phyloP scores from a whole-genome alignment of 2,113 vertebrate genomes.

The Phodopus roborovskii region DNA sequence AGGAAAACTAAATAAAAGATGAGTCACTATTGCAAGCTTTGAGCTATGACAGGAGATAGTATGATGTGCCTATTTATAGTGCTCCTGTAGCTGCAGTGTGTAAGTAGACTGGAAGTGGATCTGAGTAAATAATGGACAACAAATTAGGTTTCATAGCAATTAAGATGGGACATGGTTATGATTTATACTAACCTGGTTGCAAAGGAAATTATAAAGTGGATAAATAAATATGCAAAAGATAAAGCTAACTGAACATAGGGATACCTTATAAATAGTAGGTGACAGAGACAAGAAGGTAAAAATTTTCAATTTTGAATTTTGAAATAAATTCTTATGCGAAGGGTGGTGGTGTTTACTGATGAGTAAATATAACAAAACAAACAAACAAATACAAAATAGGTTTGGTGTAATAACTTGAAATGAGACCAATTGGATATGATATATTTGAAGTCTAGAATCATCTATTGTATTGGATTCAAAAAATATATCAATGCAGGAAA shows the following conservation, averaged over 20 bases:
- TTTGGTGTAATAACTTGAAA: not conserved
- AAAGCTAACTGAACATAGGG: not conserved
- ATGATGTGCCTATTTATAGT: not conserved
- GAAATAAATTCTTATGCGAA: not conserved
- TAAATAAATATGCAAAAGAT: slow-evolving; percentile 6
- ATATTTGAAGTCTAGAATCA: not conserved
- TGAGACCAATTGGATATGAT: not conserved
- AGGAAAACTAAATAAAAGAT: too few species aligned
- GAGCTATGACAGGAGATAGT: not conserved
- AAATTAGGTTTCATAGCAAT: slow-evolving; percentile 12
- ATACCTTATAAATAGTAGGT: not conserved
- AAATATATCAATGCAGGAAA: not conserved
- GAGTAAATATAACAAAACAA: not conserved
- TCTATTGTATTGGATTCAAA: not conserved
- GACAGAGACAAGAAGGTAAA: not conserved
- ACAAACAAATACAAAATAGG: not conserved
- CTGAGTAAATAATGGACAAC: not conserved
- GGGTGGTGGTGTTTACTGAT: not conserved
- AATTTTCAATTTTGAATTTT: not conserved
- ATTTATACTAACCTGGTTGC: not conserved
- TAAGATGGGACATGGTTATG: not conserved
- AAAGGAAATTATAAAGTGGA: not conserved
- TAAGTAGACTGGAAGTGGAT: not conserved
- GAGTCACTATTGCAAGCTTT: not conserved
- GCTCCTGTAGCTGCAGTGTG: not conserved